Percentiles rank a stretch among this genome's conserved stretches.
phyloP scores from a whole-genome alignment of 1,140 invertebrate genomes.

The Planococcus citri region DNA sequence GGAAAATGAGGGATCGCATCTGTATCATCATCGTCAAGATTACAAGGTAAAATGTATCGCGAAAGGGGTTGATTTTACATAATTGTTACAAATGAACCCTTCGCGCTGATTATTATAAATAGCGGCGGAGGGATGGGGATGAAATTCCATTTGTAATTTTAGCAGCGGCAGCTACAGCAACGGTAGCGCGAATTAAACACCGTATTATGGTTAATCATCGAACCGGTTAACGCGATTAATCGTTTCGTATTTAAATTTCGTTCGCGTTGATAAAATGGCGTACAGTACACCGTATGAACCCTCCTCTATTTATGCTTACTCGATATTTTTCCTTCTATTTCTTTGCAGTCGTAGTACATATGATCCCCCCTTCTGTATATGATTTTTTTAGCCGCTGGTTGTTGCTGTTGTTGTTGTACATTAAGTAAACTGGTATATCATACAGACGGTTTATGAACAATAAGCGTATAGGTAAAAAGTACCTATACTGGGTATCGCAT shows the following conservation, averaged over 20 bases:
- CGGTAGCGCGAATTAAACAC: background rate
- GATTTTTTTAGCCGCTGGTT: no score
- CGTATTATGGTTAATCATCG: constrained; percentile 18
- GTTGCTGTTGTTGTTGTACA: no score
- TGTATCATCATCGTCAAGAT: background rate
- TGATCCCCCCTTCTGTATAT: no score
- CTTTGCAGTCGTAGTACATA: no score
- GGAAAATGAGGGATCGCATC: background rate
- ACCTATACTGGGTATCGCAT: no score
- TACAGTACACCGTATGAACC: background rate
- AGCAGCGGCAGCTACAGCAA: background rate
- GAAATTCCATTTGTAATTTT: constrained; percentile 11
- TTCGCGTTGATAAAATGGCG: background rate
- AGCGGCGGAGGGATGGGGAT: background rate
- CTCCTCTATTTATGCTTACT: background rate
- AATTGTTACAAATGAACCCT: constrained; percentile 16
- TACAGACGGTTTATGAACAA: no score
- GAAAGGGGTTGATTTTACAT: constrained; percentile 15
- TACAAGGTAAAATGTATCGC: constrained; percentile 11
- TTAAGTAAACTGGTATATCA: no score
- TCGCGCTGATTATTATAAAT: background rate
- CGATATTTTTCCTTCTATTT: no score
- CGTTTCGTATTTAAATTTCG: constrained; percentile 12
- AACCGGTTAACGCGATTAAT: constrained; percentile 19
- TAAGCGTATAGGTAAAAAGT: no score